A percentile compares a stretch with the other conserved stretches of the same genome.
Evolutionary conservation across 2,797 vertebrate species (phyloP).

Genomic region (Chrysocyon brachyurus): DNA sequence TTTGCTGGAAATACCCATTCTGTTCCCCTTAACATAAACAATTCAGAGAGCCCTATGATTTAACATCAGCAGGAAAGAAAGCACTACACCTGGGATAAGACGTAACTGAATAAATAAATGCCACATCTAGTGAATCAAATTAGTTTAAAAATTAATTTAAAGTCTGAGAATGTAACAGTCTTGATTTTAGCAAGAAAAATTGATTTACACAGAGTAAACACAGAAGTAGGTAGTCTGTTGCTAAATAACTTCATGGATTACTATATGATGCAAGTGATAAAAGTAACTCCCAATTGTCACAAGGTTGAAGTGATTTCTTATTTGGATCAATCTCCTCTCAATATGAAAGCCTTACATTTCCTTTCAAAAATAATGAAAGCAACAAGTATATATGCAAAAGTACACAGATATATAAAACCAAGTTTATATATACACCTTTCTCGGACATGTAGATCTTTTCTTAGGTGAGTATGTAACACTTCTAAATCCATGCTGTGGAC

Average conservation of each 20-base stretch:
- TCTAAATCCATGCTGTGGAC: background rate
- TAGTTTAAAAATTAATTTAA: background rate
- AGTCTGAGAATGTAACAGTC: background rate
- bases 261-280: background rate
- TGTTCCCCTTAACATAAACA: background rate
- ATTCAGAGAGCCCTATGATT: background rate
- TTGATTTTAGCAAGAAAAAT: background rate
- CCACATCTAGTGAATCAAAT: background rate
- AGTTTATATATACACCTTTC: background rate
- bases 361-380: background rate
- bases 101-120: background rate
- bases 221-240: background rate
- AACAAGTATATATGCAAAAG: background rate
- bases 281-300: background rate
- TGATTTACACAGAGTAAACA: background rate
- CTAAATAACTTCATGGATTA: background rate
- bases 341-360: background rate
- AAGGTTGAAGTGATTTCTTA: background rate
- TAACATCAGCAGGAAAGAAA: background rate
- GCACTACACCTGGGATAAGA: background rate
- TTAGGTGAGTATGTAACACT: background rate
- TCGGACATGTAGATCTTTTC: background rate
- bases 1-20: background rate
- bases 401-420: background rate
- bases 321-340: background rate